phyloP scores from a whole-genome alignment of 2,797 vertebrate species.

The Thripadectes ignobilis region DNA sequence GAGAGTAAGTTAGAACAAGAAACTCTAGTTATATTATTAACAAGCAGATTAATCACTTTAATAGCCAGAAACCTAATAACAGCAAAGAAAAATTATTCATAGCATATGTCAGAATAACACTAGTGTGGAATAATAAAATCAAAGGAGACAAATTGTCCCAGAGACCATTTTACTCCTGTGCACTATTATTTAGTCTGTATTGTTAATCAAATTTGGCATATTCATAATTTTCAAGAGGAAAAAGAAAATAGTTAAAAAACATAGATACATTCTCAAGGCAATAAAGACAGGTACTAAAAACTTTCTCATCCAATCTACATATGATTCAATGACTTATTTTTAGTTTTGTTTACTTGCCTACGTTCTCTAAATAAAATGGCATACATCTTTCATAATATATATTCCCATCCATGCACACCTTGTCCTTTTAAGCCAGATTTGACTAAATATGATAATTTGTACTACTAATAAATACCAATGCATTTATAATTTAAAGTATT shows the following conservation, averaged over 20 bases:
- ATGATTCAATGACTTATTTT: background rate
- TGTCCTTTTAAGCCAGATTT: background rate
- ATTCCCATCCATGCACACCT: background rate
- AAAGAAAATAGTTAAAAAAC: background rate
- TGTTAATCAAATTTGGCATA: background rate
- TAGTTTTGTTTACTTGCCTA: background rate
- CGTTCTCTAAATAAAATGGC: background rate
- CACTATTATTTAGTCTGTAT: background rate
- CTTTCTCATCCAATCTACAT: background rate
- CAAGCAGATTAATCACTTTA: constrained; percentile 27
- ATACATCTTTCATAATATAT: background rate
- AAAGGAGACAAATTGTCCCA: background rate
- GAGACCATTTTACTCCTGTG: background rate
- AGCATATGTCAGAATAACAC: background rate
- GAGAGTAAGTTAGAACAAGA: background rate
- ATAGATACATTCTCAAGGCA: background rate
- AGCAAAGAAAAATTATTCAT: constrained; percentile 19
- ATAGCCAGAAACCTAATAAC: background rate
- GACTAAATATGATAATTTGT: background rate
- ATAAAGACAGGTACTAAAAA: background rate
- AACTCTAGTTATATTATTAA: background rate
- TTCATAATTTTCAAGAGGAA: background rate
- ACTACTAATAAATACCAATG: background rate
- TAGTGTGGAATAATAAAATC: background rate
- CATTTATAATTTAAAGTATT: background rate